Evolutionary conservation across 2,113 vertebrate species (phyloP), one percentile per base, ranked within the genome.

Genomic region (Catharus fuscescens): DNA sequence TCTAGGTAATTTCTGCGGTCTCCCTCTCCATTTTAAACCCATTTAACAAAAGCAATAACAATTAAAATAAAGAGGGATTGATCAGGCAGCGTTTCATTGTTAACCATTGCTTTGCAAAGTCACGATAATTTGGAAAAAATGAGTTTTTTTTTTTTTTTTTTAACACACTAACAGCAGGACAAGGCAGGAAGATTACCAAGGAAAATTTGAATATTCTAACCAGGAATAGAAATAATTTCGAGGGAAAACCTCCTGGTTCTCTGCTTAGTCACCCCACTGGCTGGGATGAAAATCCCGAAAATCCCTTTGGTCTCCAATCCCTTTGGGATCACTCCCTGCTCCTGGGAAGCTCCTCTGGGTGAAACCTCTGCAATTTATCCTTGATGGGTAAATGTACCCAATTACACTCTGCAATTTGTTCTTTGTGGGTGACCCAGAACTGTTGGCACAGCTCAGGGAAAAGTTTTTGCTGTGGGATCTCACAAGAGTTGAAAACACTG

Each of bases 141-240:
- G 3, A 32, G n/a, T 6, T 44, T n/a, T 29, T 73, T 48, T 44
- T 44, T 19, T 34, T 40, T 14, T 40, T 40, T 18, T 21, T 23
- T 4, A 9, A 14, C 4, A 1, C 18, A 23, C 14, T 1, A 12
- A 31, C 1, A 38, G 6, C 47, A 79, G 53, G 20, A 6, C 0
- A 2, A 26, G 59, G 42, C 47, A 38, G 31, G 50, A 80, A 18
- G 25, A 15, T 2, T 2, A 7, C 38, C 5, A 0, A 3, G 45
- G 17, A 62, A 64, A 48, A 67, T 26, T 0, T 12, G 7, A 4
- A 23, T 23, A 5, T 32, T 15, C 53, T 9, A 7, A 4, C 8
- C 9, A 50, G 36, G 36, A 81, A 18, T 18, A 28, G 0, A 50
- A 73, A 76, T 34, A 9, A 59, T 59, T 32, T 28, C 2, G 17